A percentile compares a stretch with the other conserved stretches of the same genome.
Conservation (phyloP, 2,797 vertebrate genomes). For the Momotus momota region DNA sequence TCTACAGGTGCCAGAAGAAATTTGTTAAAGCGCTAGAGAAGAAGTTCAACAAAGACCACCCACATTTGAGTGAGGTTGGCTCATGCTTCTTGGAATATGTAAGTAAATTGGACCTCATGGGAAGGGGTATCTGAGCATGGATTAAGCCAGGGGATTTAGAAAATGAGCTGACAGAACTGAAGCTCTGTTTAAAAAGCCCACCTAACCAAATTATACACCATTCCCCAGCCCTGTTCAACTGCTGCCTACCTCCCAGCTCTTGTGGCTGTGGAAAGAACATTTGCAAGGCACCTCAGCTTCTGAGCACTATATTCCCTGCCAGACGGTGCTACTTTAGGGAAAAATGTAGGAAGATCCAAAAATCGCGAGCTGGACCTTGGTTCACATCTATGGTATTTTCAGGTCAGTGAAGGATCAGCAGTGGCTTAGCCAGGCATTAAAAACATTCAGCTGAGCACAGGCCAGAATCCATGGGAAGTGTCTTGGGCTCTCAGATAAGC, state of each 20-base stretch:
- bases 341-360: neutral
- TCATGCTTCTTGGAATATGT: constrained; percentile 96
- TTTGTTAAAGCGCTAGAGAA: constrained; percentile 93
- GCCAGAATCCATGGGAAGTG: neutral
- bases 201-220: neutral
- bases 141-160: neutral
- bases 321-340: neutral
- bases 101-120: constrained; percentile 58
- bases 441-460: neutral
- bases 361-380: rapidly evolving
- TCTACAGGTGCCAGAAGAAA: constrained; percentile 94
- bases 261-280: neutral
- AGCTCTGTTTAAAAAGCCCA: neutral
- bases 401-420: neutral
- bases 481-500: neutral
- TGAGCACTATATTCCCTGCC: neutral
- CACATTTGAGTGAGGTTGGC: constrained; percentile 95
- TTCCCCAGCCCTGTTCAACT: neutral
- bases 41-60: constrained; percentile 91
- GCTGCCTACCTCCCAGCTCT: neutral
- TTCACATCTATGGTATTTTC: neutral
- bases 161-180: neutral
- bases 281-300: neutral
- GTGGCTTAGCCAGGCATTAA: neutral
- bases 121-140: neutral